A percentile compares a stretch with the other conserved stretches of the same genome.
Evolutionary conservation across 92 coral and sea anemone genomes (phyloP).

Genomic region (Montipora capitata): DNA sequence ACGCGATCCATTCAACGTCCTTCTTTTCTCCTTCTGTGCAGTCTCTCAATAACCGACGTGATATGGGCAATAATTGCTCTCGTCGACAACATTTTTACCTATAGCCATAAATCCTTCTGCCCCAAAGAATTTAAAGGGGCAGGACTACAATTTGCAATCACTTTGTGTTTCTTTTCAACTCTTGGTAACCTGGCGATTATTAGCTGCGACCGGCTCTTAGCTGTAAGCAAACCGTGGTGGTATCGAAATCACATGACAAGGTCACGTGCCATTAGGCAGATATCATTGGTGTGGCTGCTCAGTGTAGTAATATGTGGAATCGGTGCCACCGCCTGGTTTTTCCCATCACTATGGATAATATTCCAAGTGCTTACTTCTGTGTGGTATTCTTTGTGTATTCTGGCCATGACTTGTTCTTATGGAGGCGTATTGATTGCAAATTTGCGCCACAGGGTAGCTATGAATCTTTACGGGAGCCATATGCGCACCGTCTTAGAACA

Average conservation of each 20-base stretch:
- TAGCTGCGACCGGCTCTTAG: not conserved
- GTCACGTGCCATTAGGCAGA: not conserved
- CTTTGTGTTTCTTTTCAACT: not conserved
- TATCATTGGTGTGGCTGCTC: not conserved
- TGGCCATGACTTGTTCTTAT: not conserved
- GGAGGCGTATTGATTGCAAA: not conserved
- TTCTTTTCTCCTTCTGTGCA: not conserved
- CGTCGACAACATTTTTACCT: not conserved
- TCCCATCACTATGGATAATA: not conserved
- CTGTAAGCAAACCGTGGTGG: not conserved
- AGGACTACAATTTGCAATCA: not conserved
- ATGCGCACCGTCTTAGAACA: not conserved
- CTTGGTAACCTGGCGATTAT: constrained; percentile 11
- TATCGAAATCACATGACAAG: not conserved
- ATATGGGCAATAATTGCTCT: not conserved
- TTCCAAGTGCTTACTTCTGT: not conserved
- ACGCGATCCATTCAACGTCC: constrained; percentile 5
- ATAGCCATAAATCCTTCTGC: not conserved
- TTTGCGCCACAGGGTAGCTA: not conserved
- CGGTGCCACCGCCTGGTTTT: not conserved
- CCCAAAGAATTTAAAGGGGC: not conserved
- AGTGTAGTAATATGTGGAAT: not conserved
- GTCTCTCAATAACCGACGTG: constrained; percentile 1
- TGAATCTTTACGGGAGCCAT: not conserved
- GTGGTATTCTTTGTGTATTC: not conserved